Conservation (phyloP, 2,113 vertebrate species). For the Phainopepla nitens region DNA sequence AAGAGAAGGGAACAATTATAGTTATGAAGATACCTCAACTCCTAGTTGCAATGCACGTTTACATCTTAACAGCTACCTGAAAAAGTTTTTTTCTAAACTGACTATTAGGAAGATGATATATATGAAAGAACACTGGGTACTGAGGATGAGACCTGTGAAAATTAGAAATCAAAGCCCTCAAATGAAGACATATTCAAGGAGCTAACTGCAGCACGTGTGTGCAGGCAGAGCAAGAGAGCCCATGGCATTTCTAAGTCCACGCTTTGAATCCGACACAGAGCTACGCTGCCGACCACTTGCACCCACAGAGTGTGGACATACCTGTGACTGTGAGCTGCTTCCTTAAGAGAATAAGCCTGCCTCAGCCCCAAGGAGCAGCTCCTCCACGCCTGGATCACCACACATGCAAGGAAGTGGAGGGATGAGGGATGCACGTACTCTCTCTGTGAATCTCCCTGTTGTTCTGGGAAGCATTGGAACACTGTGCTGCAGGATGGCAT, state of each 20-base stretch:
- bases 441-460: accelerated
- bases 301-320: background rate
- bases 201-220: background rate
- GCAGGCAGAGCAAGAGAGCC: background rate
- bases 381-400: accelerated
- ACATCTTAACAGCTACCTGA: background rate
- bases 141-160: background rate
- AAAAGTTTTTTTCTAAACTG: background rate
- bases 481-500: background rate
- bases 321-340: background rate
- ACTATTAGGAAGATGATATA: background rate
- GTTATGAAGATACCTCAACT: background rate
- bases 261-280: background rate
- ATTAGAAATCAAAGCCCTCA: background rate
- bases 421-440: background rate
- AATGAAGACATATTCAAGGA: background rate
- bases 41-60: background rate
- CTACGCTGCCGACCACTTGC: background rate
- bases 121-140: background rate
- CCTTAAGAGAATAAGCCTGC: background rate
- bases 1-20: background rate
- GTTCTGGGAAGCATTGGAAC: background rate
- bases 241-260: background rate
- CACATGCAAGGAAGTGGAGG: accelerated
- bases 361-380: background rate